Evolutionary conservation across 1,140 invertebrate genomes (phyloP).

Genomic region (Drosophila sucinea): DNA sequence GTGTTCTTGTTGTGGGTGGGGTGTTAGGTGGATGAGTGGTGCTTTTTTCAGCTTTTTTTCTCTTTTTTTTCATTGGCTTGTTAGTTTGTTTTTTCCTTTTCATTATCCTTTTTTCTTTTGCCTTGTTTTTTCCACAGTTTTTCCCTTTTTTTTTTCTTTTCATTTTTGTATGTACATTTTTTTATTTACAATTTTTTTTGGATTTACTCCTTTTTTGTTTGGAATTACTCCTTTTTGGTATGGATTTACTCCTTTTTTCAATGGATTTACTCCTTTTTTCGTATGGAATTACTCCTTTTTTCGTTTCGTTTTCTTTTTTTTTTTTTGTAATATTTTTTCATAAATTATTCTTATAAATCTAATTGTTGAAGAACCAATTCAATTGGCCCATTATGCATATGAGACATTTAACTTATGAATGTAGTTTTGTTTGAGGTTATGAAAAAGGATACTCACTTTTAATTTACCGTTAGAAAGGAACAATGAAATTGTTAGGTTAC

Average conservation of each 20-base stretch:
- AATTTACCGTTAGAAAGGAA: conserved; percentile 82
- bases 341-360: conserved; percentile 62
- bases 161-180: conserved; percentile 35
- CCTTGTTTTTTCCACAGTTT: conserved; percentile 41
- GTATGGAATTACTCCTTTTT: conserved; percentile 35
- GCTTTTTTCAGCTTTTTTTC: conserved; percentile 33
- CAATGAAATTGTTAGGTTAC: conserved; percentile 82
- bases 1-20: conserved; percentile 14
- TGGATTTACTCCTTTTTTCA: conserved; percentile 54
- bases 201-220: conserved; percentile 45
- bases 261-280: conserved; percentile 62
- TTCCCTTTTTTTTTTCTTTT: conserved; percentile 30
- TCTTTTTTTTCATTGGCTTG: conserved; percentile 52
- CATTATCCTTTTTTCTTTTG: conserved; percentile 47
- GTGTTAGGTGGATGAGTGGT: conserved; percentile 38
- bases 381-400: conserved; percentile 3
- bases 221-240: conserved; percentile 57
- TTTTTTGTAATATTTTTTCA: conserved; percentile 70
- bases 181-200: conserved; percentile 21
- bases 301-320: conserved; percentile 27
- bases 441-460: conserved; percentile 77
- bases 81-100: conserved; percentile 43
- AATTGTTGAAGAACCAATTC: conserved; percentile 29
- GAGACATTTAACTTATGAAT: conserved; percentile 18
- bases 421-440: not conserved